Conservation (phyloP, 1,140 invertebrate genomes). For the Hestina assimilis region DNA sequence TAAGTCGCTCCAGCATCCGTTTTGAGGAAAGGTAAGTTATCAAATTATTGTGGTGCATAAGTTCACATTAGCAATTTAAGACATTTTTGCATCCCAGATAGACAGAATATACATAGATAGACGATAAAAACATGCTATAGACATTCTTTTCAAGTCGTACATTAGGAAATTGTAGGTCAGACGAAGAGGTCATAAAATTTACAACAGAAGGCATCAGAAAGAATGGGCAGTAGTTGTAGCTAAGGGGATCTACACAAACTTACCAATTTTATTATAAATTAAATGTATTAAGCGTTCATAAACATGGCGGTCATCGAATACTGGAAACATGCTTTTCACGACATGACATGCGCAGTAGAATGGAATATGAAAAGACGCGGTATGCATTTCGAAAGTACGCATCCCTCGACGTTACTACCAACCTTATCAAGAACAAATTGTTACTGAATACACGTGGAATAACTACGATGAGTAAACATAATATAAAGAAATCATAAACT, state of each 20-base stretch:
- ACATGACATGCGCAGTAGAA: constrained; percentile 17
- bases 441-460: too few species aligned
- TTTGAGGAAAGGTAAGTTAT: constrained; percentile 86
- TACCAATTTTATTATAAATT: constrained; percentile 26
- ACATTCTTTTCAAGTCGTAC: not conserved
- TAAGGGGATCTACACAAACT: constrained; percentile 46
- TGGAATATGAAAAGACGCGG: not conserved
- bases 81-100: not conserved
- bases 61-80: not conserved
- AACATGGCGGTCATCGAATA: constrained; percentile 17
- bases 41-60: not conserved
- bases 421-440: not conserved
- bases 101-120: not conserved
- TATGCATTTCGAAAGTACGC: not conserved
- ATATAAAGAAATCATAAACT: too few species aligned
- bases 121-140: constrained; percentile 13
- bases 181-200: not conserved
- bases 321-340: not conserved
- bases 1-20: constrained; percentile 88
- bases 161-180: not conserved
- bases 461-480: too few species aligned
- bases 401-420: not conserved
- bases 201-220: constrained; percentile 6
- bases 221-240: constrained; percentile 17
- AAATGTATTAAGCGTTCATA: constrained; percentile 15